Base-by-base conservation (phyloP, 2,888 invertebrate species). In the Xylota segnis region DNA sequence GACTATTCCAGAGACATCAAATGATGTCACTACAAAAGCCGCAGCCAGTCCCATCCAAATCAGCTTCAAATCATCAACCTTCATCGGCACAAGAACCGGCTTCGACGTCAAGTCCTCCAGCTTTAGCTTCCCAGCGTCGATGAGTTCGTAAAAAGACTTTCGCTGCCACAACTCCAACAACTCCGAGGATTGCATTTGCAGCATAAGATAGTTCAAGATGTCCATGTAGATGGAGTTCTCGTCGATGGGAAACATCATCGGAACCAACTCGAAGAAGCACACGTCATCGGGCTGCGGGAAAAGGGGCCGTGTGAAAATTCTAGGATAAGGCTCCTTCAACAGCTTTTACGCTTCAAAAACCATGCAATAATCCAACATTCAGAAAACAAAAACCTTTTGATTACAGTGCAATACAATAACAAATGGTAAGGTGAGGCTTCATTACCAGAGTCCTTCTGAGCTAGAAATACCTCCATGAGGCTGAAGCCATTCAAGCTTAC, bases 201-300 rank as follows among this genome's bases (percentile, higher is more conserved):
- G 14, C 9, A 90, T 90, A 0, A 90, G 66, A 2, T 66, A 61
- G 7, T 88, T 71, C 9, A 91, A n/a, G 0, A 88, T 87, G 3
- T 88, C 71, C 74, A 68, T 86, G 43, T 88, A 91, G 7, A 91
- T 88, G 0, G 90, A 90, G 61, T 90, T 91, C 50, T 90, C 90
- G 0, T 89, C 88, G 0, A 91, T 43, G 0, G 91, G 91, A 79
- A 91, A 91, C 0, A 88, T 78, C 4, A 90, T 72, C 0, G 90
- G 91, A 5, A 90, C 43, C 56, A 89, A 89, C 14, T 88, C 84
- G 12, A 84, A 89, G 16, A 91, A 87, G 18, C 91, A 91, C n/a
- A 91, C 87, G 18, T 89, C 89, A 0, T 87, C 56, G 0, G 89
- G 88, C 72, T 87, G 71, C 0, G 89, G 89, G 65, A 91, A 91